Conservation (phyloP, 2,888 invertebrate species). For the Philonicus albiceps region DNA sequence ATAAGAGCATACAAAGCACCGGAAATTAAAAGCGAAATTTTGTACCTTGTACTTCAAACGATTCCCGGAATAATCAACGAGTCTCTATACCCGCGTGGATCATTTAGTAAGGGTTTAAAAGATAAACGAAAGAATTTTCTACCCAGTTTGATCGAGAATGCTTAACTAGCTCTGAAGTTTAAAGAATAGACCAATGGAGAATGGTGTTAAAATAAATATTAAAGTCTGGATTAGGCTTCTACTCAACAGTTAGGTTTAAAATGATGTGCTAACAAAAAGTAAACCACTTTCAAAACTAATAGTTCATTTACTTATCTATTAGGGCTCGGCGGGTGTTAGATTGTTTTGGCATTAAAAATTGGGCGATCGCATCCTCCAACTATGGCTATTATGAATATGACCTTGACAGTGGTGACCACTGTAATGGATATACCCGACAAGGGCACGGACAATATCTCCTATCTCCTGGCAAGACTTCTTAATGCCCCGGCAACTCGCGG, state of each 20-base stretch:
- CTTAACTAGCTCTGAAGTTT: too few relatives aligned
- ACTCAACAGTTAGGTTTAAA: too few relatives aligned
- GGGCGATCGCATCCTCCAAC: not conserved
- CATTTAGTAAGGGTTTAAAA: too few relatives aligned
- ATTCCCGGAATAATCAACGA: not conserved
- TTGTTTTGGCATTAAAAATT: not conserved
- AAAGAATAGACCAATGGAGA: too few relatives aligned
- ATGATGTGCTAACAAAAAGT: too few relatives aligned
- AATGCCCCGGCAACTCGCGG: not conserved
- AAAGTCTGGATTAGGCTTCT: too few relatives aligned
- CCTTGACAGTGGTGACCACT: not conserved
- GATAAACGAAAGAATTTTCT: too few relatives aligned
- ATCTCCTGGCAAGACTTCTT: not conserved
- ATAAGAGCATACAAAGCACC: not conserved
- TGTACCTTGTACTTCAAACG: not conserved
- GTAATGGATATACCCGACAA: not conserved
- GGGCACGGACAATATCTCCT: not conserved
- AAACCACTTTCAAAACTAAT: too few relatives aligned
- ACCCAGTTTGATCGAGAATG: too few relatives aligned
- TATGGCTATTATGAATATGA: not conserved
- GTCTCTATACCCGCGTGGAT: not conserved
- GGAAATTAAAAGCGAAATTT: not conserved
- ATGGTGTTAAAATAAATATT: too few relatives aligned
- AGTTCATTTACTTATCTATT: too few relatives aligned
- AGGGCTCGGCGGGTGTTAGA: too few relatives aligned